Evolutionary conservation across 2,113 vertebrate species (phyloP).

Genomic region (Pomatorhinus ruficollis): DNA sequence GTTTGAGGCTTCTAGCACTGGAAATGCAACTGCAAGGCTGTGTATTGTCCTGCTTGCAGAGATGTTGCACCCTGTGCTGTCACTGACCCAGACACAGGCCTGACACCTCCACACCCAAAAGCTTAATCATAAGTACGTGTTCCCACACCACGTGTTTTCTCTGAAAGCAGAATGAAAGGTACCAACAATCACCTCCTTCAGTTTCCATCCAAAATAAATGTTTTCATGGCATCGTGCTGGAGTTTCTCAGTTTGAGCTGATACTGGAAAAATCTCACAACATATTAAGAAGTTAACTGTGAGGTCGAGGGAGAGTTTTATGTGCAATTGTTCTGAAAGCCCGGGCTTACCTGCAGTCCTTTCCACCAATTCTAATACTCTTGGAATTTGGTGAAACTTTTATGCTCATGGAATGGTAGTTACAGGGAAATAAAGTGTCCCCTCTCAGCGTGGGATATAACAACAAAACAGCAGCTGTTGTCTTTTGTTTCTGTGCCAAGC

Average conservation of each 20-base stretch:
- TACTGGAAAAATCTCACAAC: background rate
- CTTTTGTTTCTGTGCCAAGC: background rate
- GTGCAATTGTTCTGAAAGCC: background rate
- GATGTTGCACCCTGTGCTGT: accelerated
- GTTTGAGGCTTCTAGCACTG: accelerated
- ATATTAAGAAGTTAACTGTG: background rate
- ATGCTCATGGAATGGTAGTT: accelerated
- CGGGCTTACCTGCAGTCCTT: background rate
- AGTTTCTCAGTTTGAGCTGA: background rate
- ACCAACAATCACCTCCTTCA: background rate
- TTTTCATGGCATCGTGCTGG: accelerated
- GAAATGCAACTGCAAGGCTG: accelerated
- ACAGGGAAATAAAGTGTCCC: background rate
- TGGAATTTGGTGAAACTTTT: background rate
- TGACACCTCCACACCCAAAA: background rate
- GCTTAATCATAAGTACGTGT: accelerated
- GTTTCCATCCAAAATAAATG: background rate
- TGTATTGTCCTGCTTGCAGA: background rate
- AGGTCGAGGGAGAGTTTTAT: background rate
- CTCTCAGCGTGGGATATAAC: background rate
- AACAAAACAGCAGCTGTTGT: background rate
- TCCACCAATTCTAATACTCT: background rate
- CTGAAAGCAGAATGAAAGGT: background rate
- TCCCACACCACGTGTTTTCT: background rate
- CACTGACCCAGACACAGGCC: background rate